Base-by-base conservation (phyloP, 2,888 invertebrate genomes). In the Meteorus cinctellus region DNA sequence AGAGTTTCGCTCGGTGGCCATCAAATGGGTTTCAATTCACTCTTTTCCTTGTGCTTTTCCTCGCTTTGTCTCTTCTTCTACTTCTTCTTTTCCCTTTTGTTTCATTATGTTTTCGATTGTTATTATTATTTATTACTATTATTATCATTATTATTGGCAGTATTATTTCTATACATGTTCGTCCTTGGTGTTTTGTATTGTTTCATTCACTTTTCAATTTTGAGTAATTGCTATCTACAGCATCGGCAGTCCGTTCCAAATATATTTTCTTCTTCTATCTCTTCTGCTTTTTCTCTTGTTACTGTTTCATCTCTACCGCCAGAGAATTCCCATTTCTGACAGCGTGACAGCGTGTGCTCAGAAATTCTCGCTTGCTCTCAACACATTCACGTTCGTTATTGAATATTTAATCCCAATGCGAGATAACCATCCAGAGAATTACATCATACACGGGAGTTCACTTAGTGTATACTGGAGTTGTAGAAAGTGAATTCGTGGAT, bases 1-100 rank as follows among this genome's bases (percentile, higher is more conserved):
- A 48, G 83, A 85, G 83, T 84, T 84, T 80, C 78, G 81, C 80
- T 78, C 77, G 80, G 79, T 79, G 80, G 81, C 82, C 82, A 83
- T 84, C 77, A 79, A 82, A 83, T 83, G 81, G 78, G 78, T 84
- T 83, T 83, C 83, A 84, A 85, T 85, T 84, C 84, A 84, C 82
- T 80, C 79, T 78, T 79, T 78, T 78, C 74, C 27, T 69, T 71
- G 16, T 62, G 31, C 63, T n/a, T 36, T 24, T 59, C 45, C 45
- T 63, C 65, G 70, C 70, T 72, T 69, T 65, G 69, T n/a, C 51
- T 67, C 41, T 34, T 55, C 12, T 41, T 24, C 16, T 48, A 14
- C 41, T 48, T 67, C 45, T 74, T 27, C 41, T 55, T 31, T 24
- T 59, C 55, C 34, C 51, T 71, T 51, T 51, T 4, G 1, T 51